Conservation (phyloP, 2,797 vertebrate species). For the Halcyon leucocephala region DNA sequence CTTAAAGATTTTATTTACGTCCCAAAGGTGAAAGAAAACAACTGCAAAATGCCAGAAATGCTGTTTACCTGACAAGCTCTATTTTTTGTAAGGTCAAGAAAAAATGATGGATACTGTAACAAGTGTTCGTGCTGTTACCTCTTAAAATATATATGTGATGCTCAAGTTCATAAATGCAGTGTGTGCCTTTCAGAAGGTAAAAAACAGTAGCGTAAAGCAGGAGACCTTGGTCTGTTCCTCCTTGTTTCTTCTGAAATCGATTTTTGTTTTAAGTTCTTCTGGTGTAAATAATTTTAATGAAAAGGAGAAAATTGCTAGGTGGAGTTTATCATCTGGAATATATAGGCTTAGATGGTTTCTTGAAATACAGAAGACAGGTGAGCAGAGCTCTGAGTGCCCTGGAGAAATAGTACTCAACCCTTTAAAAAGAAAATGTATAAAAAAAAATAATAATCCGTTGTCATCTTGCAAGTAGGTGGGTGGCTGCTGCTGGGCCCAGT, state of each 20-base stretch:
- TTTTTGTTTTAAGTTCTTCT: constrained; percentile 65
- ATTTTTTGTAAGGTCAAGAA: constrained; percentile 51
- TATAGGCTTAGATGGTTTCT: constrained; percentile 19
- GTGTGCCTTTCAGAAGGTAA: not conserved
- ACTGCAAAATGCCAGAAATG: constrained; percentile 61
- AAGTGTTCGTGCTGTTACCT: constrained; percentile 40
- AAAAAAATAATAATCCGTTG: not conserved
- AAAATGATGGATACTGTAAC: constrained; percentile 41
- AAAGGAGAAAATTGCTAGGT: constrained; percentile 60
- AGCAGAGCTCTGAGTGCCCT: not conserved
- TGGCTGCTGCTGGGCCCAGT: not conserved
- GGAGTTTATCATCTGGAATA: constrained; percentile 46
- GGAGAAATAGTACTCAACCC: not conserved
- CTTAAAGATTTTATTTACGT: constrained; percentile 54
- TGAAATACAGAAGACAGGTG: constrained; percentile 15
- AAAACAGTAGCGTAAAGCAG: not conserved
- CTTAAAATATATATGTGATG: constrained; percentile 53
- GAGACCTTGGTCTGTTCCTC: constrained; percentile 40
- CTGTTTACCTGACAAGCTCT: constrained; percentile 40
- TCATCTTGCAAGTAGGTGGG: not conserved
- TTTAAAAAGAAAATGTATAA: not conserved
- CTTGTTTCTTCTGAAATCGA: constrained; percentile 32
- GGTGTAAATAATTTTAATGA: constrained; percentile 70
- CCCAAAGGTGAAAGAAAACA: constrained; percentile 57
- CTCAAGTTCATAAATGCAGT: not conserved